These are phyloP conservation scores for Eupithecia inturbata DNA, from an alignment of 2,888 invertebrate genomes.

Conservation along the genomic window DNA sequence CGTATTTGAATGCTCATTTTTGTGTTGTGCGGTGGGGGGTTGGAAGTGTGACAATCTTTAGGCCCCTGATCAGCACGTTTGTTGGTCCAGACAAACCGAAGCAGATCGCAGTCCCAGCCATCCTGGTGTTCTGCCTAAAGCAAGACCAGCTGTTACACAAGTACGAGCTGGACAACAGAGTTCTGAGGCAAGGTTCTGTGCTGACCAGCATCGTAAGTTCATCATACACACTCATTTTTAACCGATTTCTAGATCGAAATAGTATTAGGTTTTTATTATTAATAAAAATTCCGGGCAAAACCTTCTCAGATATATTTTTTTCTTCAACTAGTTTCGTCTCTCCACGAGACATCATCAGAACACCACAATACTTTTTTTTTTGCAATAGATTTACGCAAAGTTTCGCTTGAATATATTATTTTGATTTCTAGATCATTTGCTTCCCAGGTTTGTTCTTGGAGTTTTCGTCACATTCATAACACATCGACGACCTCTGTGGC, in stretches of 20 bases:
- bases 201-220: conserved; percentile 89
- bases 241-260: too few relatives aligned
- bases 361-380: too few relatives aligned
- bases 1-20: background rate
- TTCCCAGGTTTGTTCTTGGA: background rate
- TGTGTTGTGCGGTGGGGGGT: background rate
- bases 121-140: conserved; percentile 88
- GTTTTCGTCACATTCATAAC: background rate
- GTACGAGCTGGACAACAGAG: conserved; percentile 84
- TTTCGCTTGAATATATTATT: too few relatives aligned
- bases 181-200: conserved; percentile 87
- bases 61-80: background rate
- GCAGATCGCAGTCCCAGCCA: conserved; percentile 83
- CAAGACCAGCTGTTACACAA: conserved; percentile 86
- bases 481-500: too few relatives aligned
- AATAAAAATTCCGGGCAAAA: too few relatives aligned
- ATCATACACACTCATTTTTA: too few relatives aligned
- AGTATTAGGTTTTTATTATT: too few relatives aligned
- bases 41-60: too few relatives aligned
- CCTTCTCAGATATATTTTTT: too few relatives aligned
- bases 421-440: background rate
- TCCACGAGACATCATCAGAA: too few relatives aligned
- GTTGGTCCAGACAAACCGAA: conserved; percentile 69
- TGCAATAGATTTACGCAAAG: too few relatives aligned
- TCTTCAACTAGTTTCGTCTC: too few relatives aligned